Conservation (phyloP, 2,797 vertebrate species). For the Echiichthys vipera region DNA sequence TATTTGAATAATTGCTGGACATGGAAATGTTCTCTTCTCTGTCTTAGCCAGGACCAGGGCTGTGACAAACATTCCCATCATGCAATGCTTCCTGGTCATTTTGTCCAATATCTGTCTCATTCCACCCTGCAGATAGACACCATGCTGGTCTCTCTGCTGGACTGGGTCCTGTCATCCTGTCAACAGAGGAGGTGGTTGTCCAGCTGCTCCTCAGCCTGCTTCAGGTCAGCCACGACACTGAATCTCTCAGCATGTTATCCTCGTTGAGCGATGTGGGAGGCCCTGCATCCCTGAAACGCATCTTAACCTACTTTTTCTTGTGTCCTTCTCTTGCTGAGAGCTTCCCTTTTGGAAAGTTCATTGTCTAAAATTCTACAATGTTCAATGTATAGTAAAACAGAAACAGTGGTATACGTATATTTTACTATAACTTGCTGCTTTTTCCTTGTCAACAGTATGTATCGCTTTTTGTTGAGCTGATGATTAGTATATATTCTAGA, state of each 20-base stretch:
- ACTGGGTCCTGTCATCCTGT: conserved; percentile 25
- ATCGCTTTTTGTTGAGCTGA: neutral
- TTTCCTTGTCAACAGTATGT: neutral
- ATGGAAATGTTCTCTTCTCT: neutral
- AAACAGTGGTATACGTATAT: neutral
- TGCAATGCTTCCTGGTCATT: conserved; percentile 4
- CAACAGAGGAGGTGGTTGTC: conserved; percentile 42
- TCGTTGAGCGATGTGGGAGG: conserved; percentile 11
- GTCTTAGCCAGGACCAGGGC: neutral
- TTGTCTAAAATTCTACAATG: neutral
- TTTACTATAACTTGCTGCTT: neutral
- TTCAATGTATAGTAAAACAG: neutral
- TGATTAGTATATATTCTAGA: neutral
- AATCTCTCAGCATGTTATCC: conserved; percentile 26
- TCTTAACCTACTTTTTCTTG: conserved; percentile 31
- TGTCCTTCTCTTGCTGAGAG: neutral
- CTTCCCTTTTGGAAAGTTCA: neutral
- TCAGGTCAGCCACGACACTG: conserved; percentile 34
- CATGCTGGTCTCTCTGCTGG: conserved; percentile 46
- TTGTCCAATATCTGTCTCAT: conserved; percentile 1
- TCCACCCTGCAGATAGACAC: conserved; percentile 11
- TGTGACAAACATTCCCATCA: conserved; percentile 42
- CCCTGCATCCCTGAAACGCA: conserved; percentile 17
- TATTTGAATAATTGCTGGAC: conserved; percentile 7
- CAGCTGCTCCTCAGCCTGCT: conserved; percentile 60